These are phyloP conservation scores for Synanthedon myopaeformis DNA, from an alignment of 2,888 invertebrate genomes.

Conservation along the genomic window DNA sequence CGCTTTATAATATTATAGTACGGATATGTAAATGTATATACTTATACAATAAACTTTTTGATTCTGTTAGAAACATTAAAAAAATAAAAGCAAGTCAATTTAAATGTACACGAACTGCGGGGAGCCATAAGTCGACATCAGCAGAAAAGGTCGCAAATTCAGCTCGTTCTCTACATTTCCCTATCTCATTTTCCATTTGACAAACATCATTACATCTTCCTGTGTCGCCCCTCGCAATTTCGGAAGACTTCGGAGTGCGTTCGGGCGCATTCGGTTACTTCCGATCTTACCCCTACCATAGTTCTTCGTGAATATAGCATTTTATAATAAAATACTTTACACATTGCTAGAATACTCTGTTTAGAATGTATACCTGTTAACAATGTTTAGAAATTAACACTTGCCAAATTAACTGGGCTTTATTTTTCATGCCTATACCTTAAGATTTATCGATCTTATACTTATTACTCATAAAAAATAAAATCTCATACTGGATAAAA, in stretches of 20 bases:
- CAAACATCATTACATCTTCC: conserved; percentile 70
- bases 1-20: no score
- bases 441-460: no score
- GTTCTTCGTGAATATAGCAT: background rate
- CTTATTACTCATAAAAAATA: no score
- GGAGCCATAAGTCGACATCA: conserved; percentile 25
- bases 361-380: no score
- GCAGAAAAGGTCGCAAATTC: conserved; percentile 56
- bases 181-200: conserved; percentile 72
- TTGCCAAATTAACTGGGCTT: no score
- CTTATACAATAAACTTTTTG: no score
- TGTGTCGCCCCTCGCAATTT: conserved; percentile 47
- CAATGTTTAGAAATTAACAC: no score
- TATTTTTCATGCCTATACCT: no score
- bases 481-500: no score
- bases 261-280: conserved; percentile 38
- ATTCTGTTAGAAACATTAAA: no score
- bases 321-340: background rate
- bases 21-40: no score
- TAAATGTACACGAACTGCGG: conserved; percentile 9
- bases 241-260: conserved; percentile 41
- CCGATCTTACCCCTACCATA: conserved; percentile 14
- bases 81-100: background rate
- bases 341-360: background rate
- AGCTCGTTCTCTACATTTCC: conserved; percentile 55